phyloP scores from a whole-genome alignment of 2,888 invertebrate species.

The Craniophora ligustri region DNA sequence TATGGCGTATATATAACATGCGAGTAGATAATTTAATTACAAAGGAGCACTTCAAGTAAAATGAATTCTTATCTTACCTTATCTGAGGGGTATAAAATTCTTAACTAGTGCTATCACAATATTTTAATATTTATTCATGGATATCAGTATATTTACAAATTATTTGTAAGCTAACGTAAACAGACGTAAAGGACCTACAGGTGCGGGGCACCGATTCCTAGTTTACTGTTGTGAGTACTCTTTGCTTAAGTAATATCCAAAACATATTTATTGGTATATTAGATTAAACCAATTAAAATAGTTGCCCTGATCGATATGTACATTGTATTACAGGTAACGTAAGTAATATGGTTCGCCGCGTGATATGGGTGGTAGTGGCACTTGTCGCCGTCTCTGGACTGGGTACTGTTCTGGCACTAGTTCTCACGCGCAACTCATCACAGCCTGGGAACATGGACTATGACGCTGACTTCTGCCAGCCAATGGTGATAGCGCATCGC shows the following conservation, averaged over 20 bases:
- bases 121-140: slow-evolving; percentile 23
- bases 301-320: background rate
- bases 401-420: slow-evolving; percentile 51
- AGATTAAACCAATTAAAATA: background rate
- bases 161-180: slow-evolving; percentile 19
- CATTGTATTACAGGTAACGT: slow-evolving; percentile 24
- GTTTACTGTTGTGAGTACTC: slow-evolving; percentile 17
- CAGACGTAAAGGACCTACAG: slow-evolving; percentile 22
- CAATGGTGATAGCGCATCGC: slow-evolving; percentile 78
- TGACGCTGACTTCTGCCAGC: slow-evolving; percentile 71
- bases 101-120: slow-evolving; percentile 30
- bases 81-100: slow-evolving; percentile 54
- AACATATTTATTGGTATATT: background rate
- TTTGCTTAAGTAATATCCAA: background rate
- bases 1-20: background rate
- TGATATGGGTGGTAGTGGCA: slow-evolving; percentile 20
- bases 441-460: slow-evolving; percentile 40
- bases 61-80: slow-evolving; percentile 54
- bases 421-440: slow-evolving; percentile 37
- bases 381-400: slow-evolving; percentile 38
- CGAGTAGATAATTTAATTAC: background rate
- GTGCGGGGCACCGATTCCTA: background rate
- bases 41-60: slow-evolving; percentile 3
- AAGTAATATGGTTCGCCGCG: slow-evolving; percentile 36
- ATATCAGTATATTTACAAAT: slow-evolving; percentile 16